Evolutionary conservation across 2,113 vertebrate species (phyloP), one percentile per base, ranked within the genome.

Genomic region (Phyllostomus hastatus): DNA sequence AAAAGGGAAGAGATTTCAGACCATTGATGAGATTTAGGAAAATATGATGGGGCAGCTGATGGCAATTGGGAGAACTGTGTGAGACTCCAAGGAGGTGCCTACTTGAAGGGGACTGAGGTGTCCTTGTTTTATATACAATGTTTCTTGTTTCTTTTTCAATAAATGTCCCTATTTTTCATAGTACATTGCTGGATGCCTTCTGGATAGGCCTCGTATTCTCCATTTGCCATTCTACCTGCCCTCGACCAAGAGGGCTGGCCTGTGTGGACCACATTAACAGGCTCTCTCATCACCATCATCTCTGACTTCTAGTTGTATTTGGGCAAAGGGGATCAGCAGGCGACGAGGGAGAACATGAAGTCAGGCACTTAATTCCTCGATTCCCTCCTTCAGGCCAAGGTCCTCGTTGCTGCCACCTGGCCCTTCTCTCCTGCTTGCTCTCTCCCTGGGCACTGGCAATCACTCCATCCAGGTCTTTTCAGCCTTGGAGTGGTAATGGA

Each of bases 251-350:
- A 7, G 2, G 11, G 14, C 57, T 52, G 38, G 61, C 14, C 5
- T 81, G 4, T 10, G 4, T 8, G n/a, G 17, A 17, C 7, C 52
- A 38, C 0, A 1, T 66, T 15, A 20, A n/a, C 1, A n/a, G 38
- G 12, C 17, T 83, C 31, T 10, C 43, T 43, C 10, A 12, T 38
- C 28, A 12, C 19, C 46, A 26, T 24, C 24, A 46, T 57, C 20
- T 48, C 24, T 20, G 64, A 12, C 24, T 79, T 26, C 50, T 31
- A 10, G 57, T 19, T 82, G 26, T 19, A 17, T 14, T 46, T 19
- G 24, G 75, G 33, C 46, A 52, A 73, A 85, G 43, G 5, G 2
- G 20, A 15, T 26, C 2, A 24, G 10, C 19, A 64, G 69, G 31
- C 46, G 9, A 7, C 0, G 31, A 75, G 22, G 35, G 31, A 12